phyloP scores from a whole-genome alignment of 2,888 invertebrate species.

The Emesis russula region DNA sequence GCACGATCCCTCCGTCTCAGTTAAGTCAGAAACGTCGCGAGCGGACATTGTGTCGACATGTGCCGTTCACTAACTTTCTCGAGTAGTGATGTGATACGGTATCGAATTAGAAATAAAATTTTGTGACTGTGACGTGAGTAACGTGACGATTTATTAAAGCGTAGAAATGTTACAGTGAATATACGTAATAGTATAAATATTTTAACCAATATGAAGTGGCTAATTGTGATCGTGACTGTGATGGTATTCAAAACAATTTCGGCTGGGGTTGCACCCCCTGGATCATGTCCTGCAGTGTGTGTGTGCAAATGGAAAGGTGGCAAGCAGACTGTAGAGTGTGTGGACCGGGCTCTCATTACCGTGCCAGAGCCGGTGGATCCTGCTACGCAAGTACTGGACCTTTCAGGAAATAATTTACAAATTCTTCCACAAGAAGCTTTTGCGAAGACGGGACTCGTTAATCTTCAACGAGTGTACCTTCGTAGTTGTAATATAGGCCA shows the following conservation, averaged over 20 bases:
- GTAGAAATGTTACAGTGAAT: constrained; percentile 91
- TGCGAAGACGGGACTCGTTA: constrained; percentile 98
- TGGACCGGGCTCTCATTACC: constrained; percentile 98
- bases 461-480: constrained; percentile 98
- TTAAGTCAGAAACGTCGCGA: constrained; percentile 93
- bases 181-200: constrained; percentile 82
- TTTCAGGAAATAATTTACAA: constrained; percentile 99
- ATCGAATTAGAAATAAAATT: constrained; percentile 91
- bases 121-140: constrained; percentile 88
- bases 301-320: constrained; percentile 99
- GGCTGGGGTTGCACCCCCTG: constrained; percentile 95
- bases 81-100: constrained; percentile 96
- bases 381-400: constrained; percentile 99
- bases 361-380: constrained; percentile 99
- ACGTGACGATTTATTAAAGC: constrained; percentile 89
- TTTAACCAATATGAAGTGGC: constrained; percentile 94
- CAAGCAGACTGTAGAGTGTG: constrained; percentile 99
- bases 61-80: constrained; percentile 95
- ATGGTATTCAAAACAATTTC: constrained; percentile 93
- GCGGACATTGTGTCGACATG: constrained; percentile 96
- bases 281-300: constrained; percentile 98
- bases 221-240: constrained; percentile 94
- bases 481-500: constrained; percentile 98
- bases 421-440: constrained; percentile 98
- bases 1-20: constrained; percentile 93